phyloP scores from a whole-genome alignment of 2,113 vertebrate genomes.

The Sceloporus undulatus region DNA sequence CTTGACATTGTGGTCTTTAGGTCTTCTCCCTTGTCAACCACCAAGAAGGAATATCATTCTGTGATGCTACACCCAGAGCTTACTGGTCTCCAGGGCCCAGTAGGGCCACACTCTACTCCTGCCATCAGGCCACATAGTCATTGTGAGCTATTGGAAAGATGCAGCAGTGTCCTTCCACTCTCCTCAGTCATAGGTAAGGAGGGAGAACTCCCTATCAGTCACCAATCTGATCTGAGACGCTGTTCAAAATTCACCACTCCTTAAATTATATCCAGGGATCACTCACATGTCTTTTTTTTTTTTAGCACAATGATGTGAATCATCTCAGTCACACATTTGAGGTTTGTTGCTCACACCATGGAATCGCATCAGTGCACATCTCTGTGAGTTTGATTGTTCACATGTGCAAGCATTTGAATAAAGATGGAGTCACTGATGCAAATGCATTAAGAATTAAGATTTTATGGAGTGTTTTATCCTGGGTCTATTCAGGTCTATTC shows the following conservation, averaged over 20 bases:
- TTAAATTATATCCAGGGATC: background rate
- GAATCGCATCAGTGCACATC: too few relatives aligned
- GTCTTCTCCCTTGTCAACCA: background rate
- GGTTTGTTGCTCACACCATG: too few relatives aligned
- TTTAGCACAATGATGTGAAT: too few relatives aligned
- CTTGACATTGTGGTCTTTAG: background rate
- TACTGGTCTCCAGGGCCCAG: background rate
- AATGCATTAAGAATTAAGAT: too few relatives aligned
- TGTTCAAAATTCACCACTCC: background rate
- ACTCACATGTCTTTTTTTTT: too few relatives aligned
- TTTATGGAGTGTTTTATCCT: too few relatives aligned
- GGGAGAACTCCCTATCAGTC: background rate
- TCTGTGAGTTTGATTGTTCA: too few relatives aligned
- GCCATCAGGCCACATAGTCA: background rate
- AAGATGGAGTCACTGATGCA: too few relatives aligned
- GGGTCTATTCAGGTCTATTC: too few relatives aligned
- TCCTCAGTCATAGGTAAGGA: background rate
- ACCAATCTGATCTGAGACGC: background rate
- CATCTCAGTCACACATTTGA: too few relatives aligned
- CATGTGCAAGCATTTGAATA: too few relatives aligned
- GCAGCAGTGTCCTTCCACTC: too few relatives aligned
- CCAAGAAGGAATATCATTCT: background rate
- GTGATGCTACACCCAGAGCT: background rate
- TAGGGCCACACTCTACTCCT: background rate
- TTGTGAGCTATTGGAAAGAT: background rate